These are phyloP conservation scores for Ceryle rudis DNA, from an alignment of 2,797 vertebrate genomes.

Conservation along the genomic window DNA sequence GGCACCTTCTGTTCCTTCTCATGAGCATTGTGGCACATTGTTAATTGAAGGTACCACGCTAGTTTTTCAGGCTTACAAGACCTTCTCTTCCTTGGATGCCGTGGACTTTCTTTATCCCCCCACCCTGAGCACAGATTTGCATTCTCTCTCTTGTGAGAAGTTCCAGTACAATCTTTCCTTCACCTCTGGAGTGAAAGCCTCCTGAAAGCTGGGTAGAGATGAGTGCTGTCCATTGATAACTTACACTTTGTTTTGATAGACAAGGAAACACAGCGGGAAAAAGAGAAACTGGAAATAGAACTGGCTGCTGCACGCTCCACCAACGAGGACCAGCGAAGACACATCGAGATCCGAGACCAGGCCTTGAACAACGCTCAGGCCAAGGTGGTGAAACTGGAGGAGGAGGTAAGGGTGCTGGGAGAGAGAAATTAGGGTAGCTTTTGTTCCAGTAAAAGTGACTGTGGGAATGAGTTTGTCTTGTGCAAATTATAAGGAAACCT, in stretches of 20 bases:
- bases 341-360: conserved; percentile 98
- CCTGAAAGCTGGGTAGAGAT: neutral
- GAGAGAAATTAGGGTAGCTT: neutral
- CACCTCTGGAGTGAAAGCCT: neutral
- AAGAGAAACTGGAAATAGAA: conserved; percentile 96
- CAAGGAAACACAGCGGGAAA: conserved; percentile 93
- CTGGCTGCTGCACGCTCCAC: conserved; percentile 89
- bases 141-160: neutral
- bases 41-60: neutral
- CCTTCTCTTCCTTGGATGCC: conserved; percentile 37
- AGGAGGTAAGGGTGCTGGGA: conserved; percentile 87
- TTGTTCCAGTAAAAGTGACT: neutral
- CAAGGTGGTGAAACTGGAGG: conserved; percentile 97
- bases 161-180: neutral
- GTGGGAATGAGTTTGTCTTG: neutral
- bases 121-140: neutral
- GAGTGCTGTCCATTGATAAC: neutral
- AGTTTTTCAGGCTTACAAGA: conserved; percentile 16
- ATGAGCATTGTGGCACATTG: neutral
- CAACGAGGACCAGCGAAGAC: conserved; percentile 94
- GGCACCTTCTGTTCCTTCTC: neutral
- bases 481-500: neutral
- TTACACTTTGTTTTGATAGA: conserved; percentile 77
- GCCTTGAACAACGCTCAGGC: conserved; percentile 97
- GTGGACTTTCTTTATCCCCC: neutral